Evolutionary conservation across 1,140 invertebrate genomes (phyloP).

Genomic region (Ladona fulva): DNA sequence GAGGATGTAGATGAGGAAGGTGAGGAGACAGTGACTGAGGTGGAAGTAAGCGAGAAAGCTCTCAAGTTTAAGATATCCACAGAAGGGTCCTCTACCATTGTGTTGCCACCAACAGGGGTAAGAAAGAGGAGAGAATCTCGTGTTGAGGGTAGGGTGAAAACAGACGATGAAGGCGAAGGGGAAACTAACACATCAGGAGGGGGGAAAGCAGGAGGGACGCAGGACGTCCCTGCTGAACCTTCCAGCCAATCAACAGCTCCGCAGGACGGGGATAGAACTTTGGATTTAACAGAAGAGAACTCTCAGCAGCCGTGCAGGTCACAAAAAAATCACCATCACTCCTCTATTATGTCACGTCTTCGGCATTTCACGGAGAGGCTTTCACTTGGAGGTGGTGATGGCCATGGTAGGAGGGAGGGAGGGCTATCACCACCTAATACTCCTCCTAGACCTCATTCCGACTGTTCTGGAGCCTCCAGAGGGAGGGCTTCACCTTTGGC

Average conservation of each 20-base stretch:
- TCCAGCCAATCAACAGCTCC: neutral
- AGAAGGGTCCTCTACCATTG: neutral
- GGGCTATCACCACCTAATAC: neutral
- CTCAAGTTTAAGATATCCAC: constrained; percentile 43
- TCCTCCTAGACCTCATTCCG: neutral
- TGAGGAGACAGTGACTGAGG: constrained; percentile 61
- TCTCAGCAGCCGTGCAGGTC: neutral
- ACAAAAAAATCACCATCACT: neutral
- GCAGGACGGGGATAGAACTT: neutral
- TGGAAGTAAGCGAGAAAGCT: constrained; percentile 64
- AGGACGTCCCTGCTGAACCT: neutral
- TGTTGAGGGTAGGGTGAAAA: neutral
- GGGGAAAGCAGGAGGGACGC: neutral
- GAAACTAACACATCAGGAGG: neutral
- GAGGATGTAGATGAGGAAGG: constrained; percentile 52
- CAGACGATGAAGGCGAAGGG: neutral
- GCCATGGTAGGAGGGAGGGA: neutral
- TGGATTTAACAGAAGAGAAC: neutral
- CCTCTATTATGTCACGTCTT: neutral
- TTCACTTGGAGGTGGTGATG: neutral
- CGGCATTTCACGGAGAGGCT: neutral
- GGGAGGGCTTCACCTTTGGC: neutral
- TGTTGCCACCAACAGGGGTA: neutral
- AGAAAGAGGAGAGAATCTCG: neutral
- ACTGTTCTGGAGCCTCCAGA: neutral